These are phyloP conservation scores for Cebus imitator DNA, from an alignment of 2,113 vertebrate genomes.

Conservation along the genomic window DNA sequence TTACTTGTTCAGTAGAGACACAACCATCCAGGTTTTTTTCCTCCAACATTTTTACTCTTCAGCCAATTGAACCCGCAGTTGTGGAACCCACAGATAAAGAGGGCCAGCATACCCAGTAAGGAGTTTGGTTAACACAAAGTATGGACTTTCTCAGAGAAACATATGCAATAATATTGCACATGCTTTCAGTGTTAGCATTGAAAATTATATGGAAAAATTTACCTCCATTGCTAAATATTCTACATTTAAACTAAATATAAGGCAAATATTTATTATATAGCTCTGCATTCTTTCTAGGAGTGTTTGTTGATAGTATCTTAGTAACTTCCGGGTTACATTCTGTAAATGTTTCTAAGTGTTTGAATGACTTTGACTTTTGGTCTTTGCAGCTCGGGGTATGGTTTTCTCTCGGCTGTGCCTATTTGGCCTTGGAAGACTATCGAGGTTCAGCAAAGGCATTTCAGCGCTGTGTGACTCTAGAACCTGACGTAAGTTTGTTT, in stretches of 20 bases:
- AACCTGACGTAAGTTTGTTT: slow-evolving; percentile 93
- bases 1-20: neutral
- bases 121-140: neutral
- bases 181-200: slow-evolving; percentile 1
- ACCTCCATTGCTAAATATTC: neutral
- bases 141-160: neutral
- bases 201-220: neutral
- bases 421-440: slow-evolving; percentile 92
- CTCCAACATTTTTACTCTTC: neutral
- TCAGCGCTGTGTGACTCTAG: slow-evolving; percentile 94
- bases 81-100: neutral
- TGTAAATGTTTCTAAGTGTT: neutral
- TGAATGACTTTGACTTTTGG: slow-evolving; percentile 23
- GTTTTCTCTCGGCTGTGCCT: slow-evolving; percentile 98
- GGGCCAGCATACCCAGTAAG: neutral
- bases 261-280: neutral
- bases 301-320: neutral
- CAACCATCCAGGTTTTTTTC: neutral
- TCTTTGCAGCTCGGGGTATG: slow-evolving; percentile 93
- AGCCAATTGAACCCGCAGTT: neutral
- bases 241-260: neutral
- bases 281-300: neutral
- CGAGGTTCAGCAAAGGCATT: slow-evolving; percentile 95
- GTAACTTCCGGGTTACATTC: neutral
- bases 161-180: neutral